Base-by-base conservation (phyloP, 2,888 invertebrate genomes). In the Linyphia triangularis region DNA sequence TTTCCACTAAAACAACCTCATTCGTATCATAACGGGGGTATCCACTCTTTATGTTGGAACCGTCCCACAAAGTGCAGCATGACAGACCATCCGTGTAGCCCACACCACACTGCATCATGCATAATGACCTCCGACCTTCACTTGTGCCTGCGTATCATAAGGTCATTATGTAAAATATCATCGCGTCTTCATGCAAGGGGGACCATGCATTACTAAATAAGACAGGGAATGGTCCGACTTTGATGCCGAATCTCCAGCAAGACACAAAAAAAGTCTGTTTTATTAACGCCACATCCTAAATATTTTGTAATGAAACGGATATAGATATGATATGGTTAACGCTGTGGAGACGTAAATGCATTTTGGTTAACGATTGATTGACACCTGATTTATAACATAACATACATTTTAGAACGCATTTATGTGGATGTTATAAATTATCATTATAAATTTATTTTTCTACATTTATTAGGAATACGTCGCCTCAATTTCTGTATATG, bases 111-210 rank as follows among this genome's bases (percentile, higher is more conserved):
- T 51, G 59, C 33, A 33, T 59, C 59, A 61, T 26, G 77, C 77
- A 40, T 63, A 77, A 63, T 77, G 63, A 77, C 69, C 70, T 73
- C 72, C 63, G 83, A 73, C 81, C 81, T 81, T 81, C 81, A 81
- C 3, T 10, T 59, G 63, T 63, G 77, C 63, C 63, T 77, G 40
- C 40, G 69, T 57, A 69, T 83, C 73, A 73, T 65, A 22, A 83
- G 83, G 83, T 83, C 83, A 83, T 72, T 83, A 83, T 73, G 65
- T 16, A 73, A 73, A 73, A 43, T 65, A 65, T 69, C 37, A 30
- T 37, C 59, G 26, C 4, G 5, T 24, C 73, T 83, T 83, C 73
- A 83, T 63, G 83, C 83, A 73, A 73, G 65, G 61, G 10, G 63
- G 26, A 37, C n/a, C 83, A 83, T 73, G 72, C 83, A 83, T 65